Conservation (phyloP, 2,888 invertebrate genomes). For the Temnothorax unifasciatus region DNA sequence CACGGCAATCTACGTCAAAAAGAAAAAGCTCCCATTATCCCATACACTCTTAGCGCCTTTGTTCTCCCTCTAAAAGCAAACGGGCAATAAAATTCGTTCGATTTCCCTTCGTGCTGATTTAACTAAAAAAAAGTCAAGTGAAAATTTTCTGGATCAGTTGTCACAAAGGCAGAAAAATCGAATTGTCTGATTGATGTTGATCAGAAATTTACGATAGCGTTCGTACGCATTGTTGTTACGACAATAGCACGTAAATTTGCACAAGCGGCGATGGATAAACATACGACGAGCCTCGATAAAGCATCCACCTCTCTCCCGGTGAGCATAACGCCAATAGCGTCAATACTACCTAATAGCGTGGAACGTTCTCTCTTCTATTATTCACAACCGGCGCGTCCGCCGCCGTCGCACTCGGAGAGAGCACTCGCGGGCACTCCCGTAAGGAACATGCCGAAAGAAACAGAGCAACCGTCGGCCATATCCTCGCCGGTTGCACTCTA, state of each 20-base stretch:
- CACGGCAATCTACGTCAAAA: background rate
- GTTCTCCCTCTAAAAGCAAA: constrained; percentile 3
- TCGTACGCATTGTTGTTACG: constrained; percentile 12
- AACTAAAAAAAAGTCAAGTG: background rate
- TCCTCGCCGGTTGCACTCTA: constrained; percentile 32
- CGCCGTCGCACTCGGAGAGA: constrained; percentile 36
- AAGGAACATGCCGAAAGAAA: constrained; percentile 18
- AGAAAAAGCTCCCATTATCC: background rate
- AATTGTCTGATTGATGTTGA: constrained; percentile 5
- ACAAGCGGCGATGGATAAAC: constrained; percentile 39
- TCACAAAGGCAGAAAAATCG: constrained; percentile 12
- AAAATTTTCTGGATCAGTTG: background rate
- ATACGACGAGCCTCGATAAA: constrained; percentile 29
- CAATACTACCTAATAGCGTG: constrained; percentile 44
- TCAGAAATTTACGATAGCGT: constrained; percentile 12
- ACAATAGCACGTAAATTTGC: constrained; percentile 54
- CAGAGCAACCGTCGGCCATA: constrained; percentile 27
- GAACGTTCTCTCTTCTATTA: constrained; percentile 47
- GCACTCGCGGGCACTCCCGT: constrained; percentile 43
- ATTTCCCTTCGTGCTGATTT: background rate
- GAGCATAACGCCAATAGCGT: constrained; percentile 31
- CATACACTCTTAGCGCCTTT: background rate
- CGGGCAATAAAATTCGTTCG: constrained; percentile 24
- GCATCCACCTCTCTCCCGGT: constrained; percentile 30
- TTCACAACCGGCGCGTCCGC: constrained; percentile 46